Conservation (phyloP, 2,888 invertebrate species). For the Drosophila birchii region DNA sequence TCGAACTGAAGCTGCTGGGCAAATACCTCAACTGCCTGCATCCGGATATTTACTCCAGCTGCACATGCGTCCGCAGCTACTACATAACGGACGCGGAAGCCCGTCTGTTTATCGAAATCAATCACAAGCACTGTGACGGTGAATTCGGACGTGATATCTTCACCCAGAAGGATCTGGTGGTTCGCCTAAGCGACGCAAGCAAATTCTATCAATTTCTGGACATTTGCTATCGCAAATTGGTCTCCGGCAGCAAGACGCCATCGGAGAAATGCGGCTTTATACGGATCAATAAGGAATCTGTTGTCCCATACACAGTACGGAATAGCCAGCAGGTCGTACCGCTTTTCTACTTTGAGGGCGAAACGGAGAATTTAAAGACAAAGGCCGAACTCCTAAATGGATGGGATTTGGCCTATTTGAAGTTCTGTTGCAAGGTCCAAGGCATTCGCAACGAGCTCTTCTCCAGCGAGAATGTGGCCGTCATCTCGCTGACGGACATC, state of each 20-base stretch:
- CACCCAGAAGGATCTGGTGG: slow-evolving; percentile 94
- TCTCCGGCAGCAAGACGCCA: slow-evolving; percentile 88
- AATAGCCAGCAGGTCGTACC: slow-evolving; percentile 95
- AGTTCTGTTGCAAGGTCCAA: slow-evolving; percentile 97
- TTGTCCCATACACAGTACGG: slow-evolving; percentile 95
- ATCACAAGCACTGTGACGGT: slow-evolving; percentile 95
- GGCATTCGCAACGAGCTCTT: slow-evolving; percentile 96
- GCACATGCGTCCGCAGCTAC: slow-evolving; percentile 95
- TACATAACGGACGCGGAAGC: slow-evolving; percentile 96
- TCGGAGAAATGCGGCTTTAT: slow-evolving; percentile 95
- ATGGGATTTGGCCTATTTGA: slow-evolving; percentile 96
- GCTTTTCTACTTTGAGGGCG: slow-evolving; percentile 93
- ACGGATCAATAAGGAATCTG: slow-evolving; percentile 95
- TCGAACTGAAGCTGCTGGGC: slow-evolving; percentile 94
- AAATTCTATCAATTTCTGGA: slow-evolving; percentile 96
- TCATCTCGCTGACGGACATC: slow-evolving; percentile 95
- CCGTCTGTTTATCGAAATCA: slow-evolving; percentile 95
- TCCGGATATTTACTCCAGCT: slow-evolving; percentile 94
- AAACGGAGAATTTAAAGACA: slow-evolving; percentile 95
- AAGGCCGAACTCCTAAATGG: slow-evolving; percentile 94
- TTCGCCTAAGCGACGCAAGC: slow-evolving; percentile 93
- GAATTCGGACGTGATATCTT: slow-evolving; percentile 95
- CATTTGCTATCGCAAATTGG: slow-evolving; percentile 93
- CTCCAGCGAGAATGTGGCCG: slow-evolving; percentile 95
- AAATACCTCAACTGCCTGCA: slow-evolving; percentile 95